Base-by-base conservation (phyloP, 2,797 vertebrate genomes). In the Enteromius unitaeniatus region DNA sequence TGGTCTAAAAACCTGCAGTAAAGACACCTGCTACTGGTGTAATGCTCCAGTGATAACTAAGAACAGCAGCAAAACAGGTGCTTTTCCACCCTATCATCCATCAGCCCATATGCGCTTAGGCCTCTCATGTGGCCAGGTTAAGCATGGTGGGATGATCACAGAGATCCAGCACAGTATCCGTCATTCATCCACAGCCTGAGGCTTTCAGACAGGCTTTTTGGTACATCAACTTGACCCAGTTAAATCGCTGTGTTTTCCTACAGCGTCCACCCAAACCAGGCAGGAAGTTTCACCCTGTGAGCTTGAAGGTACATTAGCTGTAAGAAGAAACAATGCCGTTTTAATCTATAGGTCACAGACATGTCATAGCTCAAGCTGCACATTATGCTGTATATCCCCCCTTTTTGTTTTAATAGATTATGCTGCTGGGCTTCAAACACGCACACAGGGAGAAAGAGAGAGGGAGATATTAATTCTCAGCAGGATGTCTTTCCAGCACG, bases 81-180 rank as follows among this genome's bases (percentile, higher is more conserved):
- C 31, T 73, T 72, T 79, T 78, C 55, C 70, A 49, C 14, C n/a
- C 42, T 64, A 40, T 85, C 84, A 88, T 90, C 88, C 84, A 90
- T 88, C 87, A 88, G 47, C 31, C 9, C 23, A 23, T 19, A 23
- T 68, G 70, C 37, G 23, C 45, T 73, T 55, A 74, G 21, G 86
- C 73, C 81, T 86, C 78, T 83, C 42, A 58, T 83, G 78, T 53
- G 47, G 62, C 79, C 40, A 69, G 74, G 88, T 87, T 86, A 87
- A 85, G 82, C 79, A 64, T 79, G 79, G 84, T 68, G 72, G 76
- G 73, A 78, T 72, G 82, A 89, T 89, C 83, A 87, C 74, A 84
- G 86, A 72, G 60, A 85, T 73, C 83, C 80, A 64, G 78, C 67
- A 83, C 74, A 15, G 28, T 14, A 31, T 28, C 58, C 47, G 68